Base-by-base conservation (phyloP, 1,140 invertebrate genomes). In the Leguminivora glycinivorella region DNA sequence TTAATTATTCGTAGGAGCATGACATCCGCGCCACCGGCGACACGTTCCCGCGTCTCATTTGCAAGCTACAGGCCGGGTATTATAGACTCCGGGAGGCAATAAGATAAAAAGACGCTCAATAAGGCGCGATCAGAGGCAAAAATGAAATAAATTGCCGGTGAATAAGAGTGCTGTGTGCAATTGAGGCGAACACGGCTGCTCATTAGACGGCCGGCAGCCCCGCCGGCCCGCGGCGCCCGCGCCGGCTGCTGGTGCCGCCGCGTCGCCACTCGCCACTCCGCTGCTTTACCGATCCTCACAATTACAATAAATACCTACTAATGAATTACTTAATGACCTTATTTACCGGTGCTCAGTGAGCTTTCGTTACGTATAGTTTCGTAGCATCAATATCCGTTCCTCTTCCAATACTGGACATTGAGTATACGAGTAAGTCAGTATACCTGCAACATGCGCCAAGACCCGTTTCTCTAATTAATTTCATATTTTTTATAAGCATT, bases 81-180 rank as follows among this genome's bases (percentile, higher is more conserved):
- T 91, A 89, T 89, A 87, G 89, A 89, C 86, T 87, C 85, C 83
- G 85, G 87, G 85, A 86, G 87, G 87, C 83, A 91, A 91, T 83
- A 89, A 88, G 83, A 90, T 88, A 89, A 91, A 91, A 91, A 90
- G 82, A 77, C 84, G 72, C 87, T 88, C 83, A 89, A 91, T 91
- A 91, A 91, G 89, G 89, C 85, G 87, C 87, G 85, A 90, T 89
- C 87, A 91, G 82, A 89, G 77, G 87, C 89, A 91, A 91, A 91
- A 91, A 91, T 91, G 87, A 91, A 91, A 91, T 91, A 91, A 91
- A 91, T 89, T 91, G 89, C 87, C 84, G 79, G 83, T 84, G 87
- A 88, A 91, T 91, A 87, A 89, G 83, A 89, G 85, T 89, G 82
- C 79, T 84, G 87, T 86, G 84, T 85, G 87, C 88, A 91, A 91